Evolutionary conservation across 2,888 invertebrate genomes (phyloP).

Genomic region (Leucoptera coffeella): DNA sequence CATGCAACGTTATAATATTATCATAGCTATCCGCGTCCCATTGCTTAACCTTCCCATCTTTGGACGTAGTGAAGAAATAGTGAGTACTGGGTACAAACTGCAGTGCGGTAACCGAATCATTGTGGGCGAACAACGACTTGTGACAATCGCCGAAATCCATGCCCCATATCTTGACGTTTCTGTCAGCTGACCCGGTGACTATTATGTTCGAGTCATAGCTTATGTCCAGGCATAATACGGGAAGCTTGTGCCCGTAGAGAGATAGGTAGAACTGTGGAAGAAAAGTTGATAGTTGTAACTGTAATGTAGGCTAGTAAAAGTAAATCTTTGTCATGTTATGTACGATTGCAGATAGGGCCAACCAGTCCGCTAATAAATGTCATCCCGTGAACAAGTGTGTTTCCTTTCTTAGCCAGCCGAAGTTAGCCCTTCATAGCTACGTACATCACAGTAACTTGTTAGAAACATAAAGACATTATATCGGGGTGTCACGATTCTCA

Average conservation of each 20-base stretch:
- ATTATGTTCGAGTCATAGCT: conserved; percentile 82
- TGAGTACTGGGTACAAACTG: conserved; percentile 89
- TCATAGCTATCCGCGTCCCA: conserved; percentile 95
- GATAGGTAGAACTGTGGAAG: conserved; percentile 88
- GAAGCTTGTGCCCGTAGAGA: conserved; percentile 93
- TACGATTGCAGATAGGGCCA: too few relatives aligned
- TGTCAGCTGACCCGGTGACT: conserved; percentile 91
- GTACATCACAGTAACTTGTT: too few relatives aligned
- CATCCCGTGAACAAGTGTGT: too few relatives aligned
- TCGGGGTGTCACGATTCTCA: too few relatives aligned
- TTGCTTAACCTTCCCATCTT: conserved; percentile 90
- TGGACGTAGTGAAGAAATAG: conserved; percentile 88
- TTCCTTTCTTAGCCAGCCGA: too few relatives aligned
- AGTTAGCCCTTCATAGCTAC: too few relatives aligned
- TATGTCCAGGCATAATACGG: conserved; percentile 90
- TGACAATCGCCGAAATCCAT: conserved; percentile 99
- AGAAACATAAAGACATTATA: too few relatives aligned
- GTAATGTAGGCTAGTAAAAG: too few relatives aligned
- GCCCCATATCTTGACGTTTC: conserved; percentile 97
- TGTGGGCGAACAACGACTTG: conserved; percentile 91
- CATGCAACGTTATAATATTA: conserved; percentile 82
- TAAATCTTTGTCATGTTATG: too few relatives aligned
- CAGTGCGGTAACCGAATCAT: conserved; percentile 86
- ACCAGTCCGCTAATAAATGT: too few relatives aligned
- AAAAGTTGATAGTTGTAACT: too few relatives aligned